Evolutionary conservation across 2,797 vertebrate genomes (phyloP).

Genomic region (Mergus octosetaceus): DNA sequence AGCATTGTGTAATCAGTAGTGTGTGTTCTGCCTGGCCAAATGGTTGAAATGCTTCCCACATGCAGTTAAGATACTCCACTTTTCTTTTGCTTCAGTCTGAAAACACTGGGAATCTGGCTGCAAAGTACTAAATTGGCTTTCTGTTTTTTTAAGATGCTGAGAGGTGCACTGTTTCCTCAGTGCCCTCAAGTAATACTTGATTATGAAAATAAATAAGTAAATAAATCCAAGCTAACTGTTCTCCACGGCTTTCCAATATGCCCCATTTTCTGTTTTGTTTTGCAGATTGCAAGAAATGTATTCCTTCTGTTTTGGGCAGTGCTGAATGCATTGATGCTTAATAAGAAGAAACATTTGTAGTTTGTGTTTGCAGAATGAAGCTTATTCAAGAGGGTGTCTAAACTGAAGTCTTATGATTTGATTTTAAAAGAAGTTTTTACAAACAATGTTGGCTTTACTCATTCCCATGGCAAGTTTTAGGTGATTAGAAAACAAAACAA

Average conservation of each 20-base stretch:
- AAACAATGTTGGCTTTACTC: neutral
- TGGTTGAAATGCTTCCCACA: neutral
- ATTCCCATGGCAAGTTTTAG: neutral
- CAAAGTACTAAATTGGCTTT: neutral
- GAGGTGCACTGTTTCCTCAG: neutral
- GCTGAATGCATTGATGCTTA: neutral
- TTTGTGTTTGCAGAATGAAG: neutral
- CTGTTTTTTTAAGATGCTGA: neutral
- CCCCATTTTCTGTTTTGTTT: neutral
- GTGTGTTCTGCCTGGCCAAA: neutral
- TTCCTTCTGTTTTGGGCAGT: neutral
- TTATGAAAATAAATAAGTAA: slow-evolving; percentile 8
- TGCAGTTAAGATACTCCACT: neutral
- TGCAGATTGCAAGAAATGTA: neutral
- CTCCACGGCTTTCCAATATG: neutral
- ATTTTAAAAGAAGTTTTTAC: neutral
- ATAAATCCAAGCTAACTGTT: neutral
- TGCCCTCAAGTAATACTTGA: neutral
- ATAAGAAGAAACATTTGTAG: neutral
- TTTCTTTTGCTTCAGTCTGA: neutral
- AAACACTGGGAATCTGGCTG: neutral
- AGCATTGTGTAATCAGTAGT: neutral
- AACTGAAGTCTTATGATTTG: neutral
- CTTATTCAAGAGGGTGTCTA: neutral
- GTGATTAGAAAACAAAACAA: neutral